Evolutionary conservation across 1,140 invertebrate genomes (phyloP), one percentile per base, ranked within the genome.

Genomic region (Anoplophora glabripennis): DNA sequence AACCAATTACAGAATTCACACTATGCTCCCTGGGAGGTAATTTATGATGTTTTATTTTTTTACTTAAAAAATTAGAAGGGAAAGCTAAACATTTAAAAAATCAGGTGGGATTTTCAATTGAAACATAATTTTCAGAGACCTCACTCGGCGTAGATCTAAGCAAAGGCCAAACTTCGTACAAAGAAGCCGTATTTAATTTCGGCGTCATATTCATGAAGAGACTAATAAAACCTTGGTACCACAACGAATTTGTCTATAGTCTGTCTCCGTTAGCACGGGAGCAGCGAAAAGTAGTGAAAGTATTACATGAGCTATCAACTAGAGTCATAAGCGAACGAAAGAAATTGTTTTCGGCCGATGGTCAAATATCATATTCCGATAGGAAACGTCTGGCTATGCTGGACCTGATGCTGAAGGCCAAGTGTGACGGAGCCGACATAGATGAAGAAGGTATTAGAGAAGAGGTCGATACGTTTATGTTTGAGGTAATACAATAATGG

Each of bases 391-490:
- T 86, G 28, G 87, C 88, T 1, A 90, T 93, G 73, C 76, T 93
- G 46, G 90, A 92, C 76, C 74, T 89, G 40, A 72, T 91, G 9
- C 78, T 91, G 18, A 78, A 84, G 67, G 78, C 78, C 53, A 82
- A 80, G 60, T 74, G 81, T 17, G 76, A 83, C 40, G 83, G 80
- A 8, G 73, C 75, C 5, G 71, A 74, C 8, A 75, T 91, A 11
- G 75, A 80, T 0, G 80, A 86, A 62, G 81, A 84, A 59, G 84
- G 88, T 66, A 89, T 93, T 47, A 78, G 87, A 48, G 89, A 93
- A 73, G 90, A 93, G 78, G 89, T 92, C 4, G 90, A 93, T 68
- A 93, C 90, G 4, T 93, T 93, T 68, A 91, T 89, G 84, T 89
- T 90, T 75, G 88, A 88, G 80, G 88, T 87, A 49, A 59, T 57